Conservation (phyloP, 2,113 vertebrate species). For the Synchiropus splendidus region DNA sequence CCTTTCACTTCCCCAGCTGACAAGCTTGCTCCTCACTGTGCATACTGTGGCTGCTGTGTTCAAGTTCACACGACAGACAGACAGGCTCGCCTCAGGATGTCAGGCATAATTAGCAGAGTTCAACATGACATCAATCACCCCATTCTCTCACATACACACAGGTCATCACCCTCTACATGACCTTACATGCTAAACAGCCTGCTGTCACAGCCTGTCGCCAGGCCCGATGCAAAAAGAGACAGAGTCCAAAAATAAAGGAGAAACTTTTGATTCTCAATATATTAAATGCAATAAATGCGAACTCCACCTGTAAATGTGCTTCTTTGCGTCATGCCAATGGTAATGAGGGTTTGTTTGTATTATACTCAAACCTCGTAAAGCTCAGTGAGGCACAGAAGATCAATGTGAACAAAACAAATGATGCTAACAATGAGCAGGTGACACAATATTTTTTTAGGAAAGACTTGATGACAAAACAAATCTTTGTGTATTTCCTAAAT, state of each 20-base stretch:
- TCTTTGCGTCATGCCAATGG: too few species aligned
- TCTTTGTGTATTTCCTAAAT: too few species aligned
- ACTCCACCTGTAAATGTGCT: too few species aligned
- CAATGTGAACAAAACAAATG: too few species aligned
- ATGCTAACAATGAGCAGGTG: too few species aligned
- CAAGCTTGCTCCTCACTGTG: background rate
- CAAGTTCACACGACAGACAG: conserved; percentile 35
- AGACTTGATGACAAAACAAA: too few species aligned
- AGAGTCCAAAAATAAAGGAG: background rate
- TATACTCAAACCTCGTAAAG: too few species aligned
- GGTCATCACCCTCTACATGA: conserved; percentile 44
- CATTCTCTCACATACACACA: conserved; percentile 8
- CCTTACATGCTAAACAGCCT: conserved; percentile 54
- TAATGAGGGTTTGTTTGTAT: too few species aligned
- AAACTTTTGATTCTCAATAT: too few species aligned
- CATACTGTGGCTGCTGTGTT: conserved; percentile 18
- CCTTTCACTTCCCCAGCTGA: conserved; percentile 4
- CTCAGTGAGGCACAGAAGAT: too few species aligned
- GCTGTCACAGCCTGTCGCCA: conserved; percentile 40
- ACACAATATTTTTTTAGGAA: too few species aligned
- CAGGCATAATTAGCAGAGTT: conserved; percentile 50
- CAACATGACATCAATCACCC: conserved; percentile 51
- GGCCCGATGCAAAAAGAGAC: conserved; percentile 15
- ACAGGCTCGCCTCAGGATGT: conserved; percentile 47
- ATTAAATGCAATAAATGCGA: too few species aligned